Evolutionary conservation across 1,140 invertebrate genomes (phyloP), one percentile per base, ranked within the genome.

Genomic region (Coptotermes formosanus): DNA sequence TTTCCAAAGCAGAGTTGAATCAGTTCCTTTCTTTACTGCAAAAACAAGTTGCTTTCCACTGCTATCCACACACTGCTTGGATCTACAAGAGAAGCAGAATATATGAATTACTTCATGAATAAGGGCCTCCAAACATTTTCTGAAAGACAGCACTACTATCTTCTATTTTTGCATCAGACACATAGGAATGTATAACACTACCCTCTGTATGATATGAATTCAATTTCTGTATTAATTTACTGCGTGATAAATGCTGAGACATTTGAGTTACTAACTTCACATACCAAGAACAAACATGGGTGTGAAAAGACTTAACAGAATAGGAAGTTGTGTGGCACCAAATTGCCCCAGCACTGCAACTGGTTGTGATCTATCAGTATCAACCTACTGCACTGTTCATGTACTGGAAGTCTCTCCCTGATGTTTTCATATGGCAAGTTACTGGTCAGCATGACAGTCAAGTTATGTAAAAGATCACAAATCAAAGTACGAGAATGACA

Each of bases 1-100:
- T 89, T 95, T 95, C 95, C 95, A 96, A 43, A 95, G 91, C 6
- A 95, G 88, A 23, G 92, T 92, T 16, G 91, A 90, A 90, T 95
- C 94, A 30, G 93, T 93, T 9, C 94, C 94, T 88, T 92, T 92
- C 89, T 94, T 94, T 0, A 95, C 91, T 83, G 92, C 92, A 91
- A 95, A 95, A 38, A 94, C 89, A n/a, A 95, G 89, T 86, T 93
- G 92, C 88, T 94, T 94, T 9, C 93, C 94, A 89, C 92, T 91
- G 11, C 89, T 89, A 89, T 94, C 93, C 87, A 92, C 90, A 88
- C 92, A 94, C 88, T 92, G 92, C 87, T 92, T 91, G 0, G 93
- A 93, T 64, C 94, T 94, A 88, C 44, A 84, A 86, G 55, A n/a
- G 69, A 43, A 59, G 3, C 45, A 30, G 2, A 86, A 87, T 16